These are phyloP conservation scores for Oreotrochilus melanogaster DNA, from an alignment of 2,113 vertebrate species.

Conservation along the genomic window DNA sequence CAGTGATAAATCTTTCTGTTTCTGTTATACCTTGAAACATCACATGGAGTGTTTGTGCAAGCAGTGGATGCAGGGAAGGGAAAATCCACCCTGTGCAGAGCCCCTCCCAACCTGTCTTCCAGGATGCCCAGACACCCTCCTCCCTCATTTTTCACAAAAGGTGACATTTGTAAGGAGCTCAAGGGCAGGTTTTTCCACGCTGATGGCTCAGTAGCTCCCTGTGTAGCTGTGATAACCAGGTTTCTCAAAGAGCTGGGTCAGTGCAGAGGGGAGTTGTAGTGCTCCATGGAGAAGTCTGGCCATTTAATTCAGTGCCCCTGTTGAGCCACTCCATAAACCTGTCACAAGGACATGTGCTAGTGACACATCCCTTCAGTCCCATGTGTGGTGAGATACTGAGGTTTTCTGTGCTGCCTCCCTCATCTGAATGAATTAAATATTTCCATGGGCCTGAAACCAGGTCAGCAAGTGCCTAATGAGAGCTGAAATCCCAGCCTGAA, in stretches of 20 bases:
- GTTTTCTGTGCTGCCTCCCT: background rate
- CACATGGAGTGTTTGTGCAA: background rate
- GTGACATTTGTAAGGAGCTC: background rate
- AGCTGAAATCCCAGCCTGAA: slow-evolving; percentile 39
- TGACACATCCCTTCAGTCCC: background rate
- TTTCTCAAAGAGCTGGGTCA: background rate
- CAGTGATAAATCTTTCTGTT: background rate
- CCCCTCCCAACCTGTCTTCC: background rate
- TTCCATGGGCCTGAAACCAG: background rate
- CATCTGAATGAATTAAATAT: background rate
- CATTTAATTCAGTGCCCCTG: background rate
- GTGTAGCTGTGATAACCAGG: background rate
- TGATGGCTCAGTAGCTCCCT: background rate
- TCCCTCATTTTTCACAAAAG: background rate
- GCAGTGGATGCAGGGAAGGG: background rate
- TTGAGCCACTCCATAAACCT: background rate
- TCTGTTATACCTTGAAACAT: background rate
- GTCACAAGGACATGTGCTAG: background rate
- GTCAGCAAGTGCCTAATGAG: background rate
- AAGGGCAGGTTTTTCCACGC: background rate
- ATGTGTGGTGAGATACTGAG: background rate
- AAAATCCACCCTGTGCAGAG: background rate
- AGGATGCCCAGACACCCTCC: accelerated
- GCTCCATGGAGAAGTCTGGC: background rate
- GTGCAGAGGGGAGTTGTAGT: accelerated